Evolutionary conservation across 2,797 vertebrate species (phyloP).

Genomic region (Pseudocheirus occidentalis): DNA sequence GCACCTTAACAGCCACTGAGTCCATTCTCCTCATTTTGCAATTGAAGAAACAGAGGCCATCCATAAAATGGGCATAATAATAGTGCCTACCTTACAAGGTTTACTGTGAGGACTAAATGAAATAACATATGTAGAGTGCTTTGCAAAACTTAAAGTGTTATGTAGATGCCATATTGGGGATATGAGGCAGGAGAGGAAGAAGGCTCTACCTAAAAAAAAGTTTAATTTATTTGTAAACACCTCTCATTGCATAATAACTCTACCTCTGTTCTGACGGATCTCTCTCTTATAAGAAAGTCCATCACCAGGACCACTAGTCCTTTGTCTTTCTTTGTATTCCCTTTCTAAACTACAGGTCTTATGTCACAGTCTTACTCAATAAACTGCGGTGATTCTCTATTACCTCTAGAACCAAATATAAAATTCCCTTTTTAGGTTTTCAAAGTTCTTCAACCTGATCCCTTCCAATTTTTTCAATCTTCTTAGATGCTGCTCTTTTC

Average conservation of each 20-base stretch:
- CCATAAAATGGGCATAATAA: background rate
- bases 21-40: background rate
- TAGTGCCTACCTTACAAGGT: background rate
- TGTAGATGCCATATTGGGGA: background rate
- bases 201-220: background rate
- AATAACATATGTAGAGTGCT: background rate
- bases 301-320: background rate
- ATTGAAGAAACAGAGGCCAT: background rate
- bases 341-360: background rate
- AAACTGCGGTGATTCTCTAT: too few relatives aligned
- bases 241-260: background rate
- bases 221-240: background rate
- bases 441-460: background rate
- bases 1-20: background rate
- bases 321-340: background rate
- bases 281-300: background rate
- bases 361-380: background rate
- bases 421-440: background rate
- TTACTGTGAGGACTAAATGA: background rate
- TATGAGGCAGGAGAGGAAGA: background rate
- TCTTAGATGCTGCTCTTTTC: background rate
- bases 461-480: background rate
- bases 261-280: background rate
- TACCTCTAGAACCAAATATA: too few relatives aligned
- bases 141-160: background rate